phyloP scores from a whole-genome alignment of 2,113 vertebrate genomes.

The Phainopepla nitens region DNA sequence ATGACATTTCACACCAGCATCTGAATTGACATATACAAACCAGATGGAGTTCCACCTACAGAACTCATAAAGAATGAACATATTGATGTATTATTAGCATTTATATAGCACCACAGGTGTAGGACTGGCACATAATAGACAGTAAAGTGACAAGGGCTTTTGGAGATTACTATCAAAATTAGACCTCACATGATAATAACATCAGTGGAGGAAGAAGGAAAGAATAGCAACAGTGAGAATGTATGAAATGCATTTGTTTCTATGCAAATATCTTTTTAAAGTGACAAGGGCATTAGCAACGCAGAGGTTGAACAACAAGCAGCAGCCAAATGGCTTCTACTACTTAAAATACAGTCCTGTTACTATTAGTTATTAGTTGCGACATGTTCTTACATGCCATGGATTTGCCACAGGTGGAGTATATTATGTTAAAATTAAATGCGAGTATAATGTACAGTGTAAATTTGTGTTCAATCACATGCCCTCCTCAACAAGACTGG shows the following conservation, averaged over 20 bases:
- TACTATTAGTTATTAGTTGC: neutral
- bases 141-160: slow-evolving; percentile 25
- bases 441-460: neutral
- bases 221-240: neutral
- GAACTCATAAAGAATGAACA: slow-evolving; percentile 6
- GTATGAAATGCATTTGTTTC: neutral
- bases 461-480: neutral
- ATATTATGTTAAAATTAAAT: neutral
- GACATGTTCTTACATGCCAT: neutral
- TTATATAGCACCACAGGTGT: slow-evolving; percentile 42
- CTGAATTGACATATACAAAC: neutral
- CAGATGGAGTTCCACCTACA: slow-evolving; percentile 59
- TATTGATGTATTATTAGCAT: slow-evolving; percentile 36
- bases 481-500: neutral
- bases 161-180: neutral
- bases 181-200: slow-evolving; percentile 5
- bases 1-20: neutral
- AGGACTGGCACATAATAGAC: slow-evolving; percentile 41
- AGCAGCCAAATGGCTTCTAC: neutral
- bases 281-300: neutral
- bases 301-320: neutral
- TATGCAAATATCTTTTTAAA: neutral
- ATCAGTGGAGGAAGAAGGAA: neutral
- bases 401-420: neutral
- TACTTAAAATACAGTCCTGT: neutral